A percentile compares a stretch with the other conserved stretches of the same genome.
phyloP scores from a whole-genome alignment of 2,888 invertebrate species.

The Temnothorax ravouxi region DNA sequence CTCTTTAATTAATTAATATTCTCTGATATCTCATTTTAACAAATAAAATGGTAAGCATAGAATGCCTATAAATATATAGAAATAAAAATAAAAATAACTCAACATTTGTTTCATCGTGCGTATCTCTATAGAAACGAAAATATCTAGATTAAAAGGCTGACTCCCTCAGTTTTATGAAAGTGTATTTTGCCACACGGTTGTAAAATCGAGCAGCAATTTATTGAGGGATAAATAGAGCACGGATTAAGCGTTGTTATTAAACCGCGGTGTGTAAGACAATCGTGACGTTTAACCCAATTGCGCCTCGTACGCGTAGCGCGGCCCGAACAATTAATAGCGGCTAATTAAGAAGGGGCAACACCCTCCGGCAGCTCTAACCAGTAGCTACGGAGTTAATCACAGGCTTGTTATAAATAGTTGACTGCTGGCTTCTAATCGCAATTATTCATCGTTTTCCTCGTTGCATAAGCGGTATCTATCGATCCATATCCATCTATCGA shows the following conservation, averaged over 20 bases:
- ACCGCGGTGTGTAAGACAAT: conserved; percentile 63
- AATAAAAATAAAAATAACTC: not conserved
- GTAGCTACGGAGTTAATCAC: conserved; percentile 65
- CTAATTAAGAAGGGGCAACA: conserved; percentile 69
- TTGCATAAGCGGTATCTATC: not conserved
- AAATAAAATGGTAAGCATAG: not conserved
- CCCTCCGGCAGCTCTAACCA: conserved; percentile 40
- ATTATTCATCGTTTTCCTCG: conserved; percentile 61
- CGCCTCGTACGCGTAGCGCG: conserved; percentile 5
- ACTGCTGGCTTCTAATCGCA: conserved; percentile 62
- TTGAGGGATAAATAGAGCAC: conserved; percentile 2
- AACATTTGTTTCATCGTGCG: not conserved
- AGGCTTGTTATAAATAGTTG: conserved; percentile 67
- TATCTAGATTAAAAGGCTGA: conserved; percentile 1
- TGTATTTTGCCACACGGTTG: not conserved
- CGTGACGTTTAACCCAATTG: conserved; percentile 72
- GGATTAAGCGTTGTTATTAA: conserved; percentile 53
- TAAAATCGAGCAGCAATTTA: conserved; percentile 22
- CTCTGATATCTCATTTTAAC: not conserved
- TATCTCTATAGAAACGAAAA: not conserved
- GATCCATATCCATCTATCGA: not conserved
- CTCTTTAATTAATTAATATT: not conserved
- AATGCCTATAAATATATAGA: not conserved
- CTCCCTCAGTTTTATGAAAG: conserved; percentile 21
- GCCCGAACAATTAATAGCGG: conserved; percentile 69